phyloP scores from a whole-genome alignment of 2,888 invertebrate genomes.

The Epiblema foenella region DNA sequence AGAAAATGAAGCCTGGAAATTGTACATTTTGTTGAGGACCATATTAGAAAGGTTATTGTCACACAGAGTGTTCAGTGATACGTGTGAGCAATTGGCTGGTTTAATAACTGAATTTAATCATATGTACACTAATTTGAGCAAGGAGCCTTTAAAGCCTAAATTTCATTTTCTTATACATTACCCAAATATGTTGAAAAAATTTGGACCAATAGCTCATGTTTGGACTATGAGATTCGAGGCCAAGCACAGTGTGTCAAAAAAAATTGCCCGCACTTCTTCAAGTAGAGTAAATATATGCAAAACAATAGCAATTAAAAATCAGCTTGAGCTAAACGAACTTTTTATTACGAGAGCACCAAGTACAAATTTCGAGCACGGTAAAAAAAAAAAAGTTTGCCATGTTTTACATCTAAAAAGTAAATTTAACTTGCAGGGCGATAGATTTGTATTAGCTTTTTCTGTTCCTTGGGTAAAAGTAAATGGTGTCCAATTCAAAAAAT shows the following conservation, averaged over 20 bases:
- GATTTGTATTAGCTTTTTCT: too few relatives aligned
- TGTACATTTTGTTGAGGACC: neutral
- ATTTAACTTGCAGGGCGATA: too few relatives aligned
- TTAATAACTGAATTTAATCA: neutral
- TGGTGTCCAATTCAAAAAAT: too few relatives aligned
- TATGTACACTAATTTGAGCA: neutral
- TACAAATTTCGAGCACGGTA: too few relatives aligned
- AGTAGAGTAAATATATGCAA: neutral
- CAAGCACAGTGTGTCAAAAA: neutral
- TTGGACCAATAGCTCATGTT: neutral
- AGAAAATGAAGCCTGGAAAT: neutral
- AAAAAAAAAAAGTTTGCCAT: too few relatives aligned
- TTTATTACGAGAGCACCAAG: too few relatives aligned
- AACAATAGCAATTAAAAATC: neutral
- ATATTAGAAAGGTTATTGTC: neutral
- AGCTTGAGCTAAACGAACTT: too few relatives aligned
- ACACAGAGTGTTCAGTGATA: neutral
- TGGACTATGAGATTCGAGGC: slow-evolving; percentile 2
- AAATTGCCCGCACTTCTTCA: neutral
- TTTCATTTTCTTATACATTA: neutral
- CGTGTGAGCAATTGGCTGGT: neutral
- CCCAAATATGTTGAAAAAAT: neutral
- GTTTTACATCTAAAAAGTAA: too few relatives aligned
- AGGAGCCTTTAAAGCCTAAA: neutral
- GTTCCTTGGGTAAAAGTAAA: too few relatives aligned